Evolutionary conservation across 1,140 invertebrate species (phyloP).

Genomic region (Cotesia chilonis): DNA sequence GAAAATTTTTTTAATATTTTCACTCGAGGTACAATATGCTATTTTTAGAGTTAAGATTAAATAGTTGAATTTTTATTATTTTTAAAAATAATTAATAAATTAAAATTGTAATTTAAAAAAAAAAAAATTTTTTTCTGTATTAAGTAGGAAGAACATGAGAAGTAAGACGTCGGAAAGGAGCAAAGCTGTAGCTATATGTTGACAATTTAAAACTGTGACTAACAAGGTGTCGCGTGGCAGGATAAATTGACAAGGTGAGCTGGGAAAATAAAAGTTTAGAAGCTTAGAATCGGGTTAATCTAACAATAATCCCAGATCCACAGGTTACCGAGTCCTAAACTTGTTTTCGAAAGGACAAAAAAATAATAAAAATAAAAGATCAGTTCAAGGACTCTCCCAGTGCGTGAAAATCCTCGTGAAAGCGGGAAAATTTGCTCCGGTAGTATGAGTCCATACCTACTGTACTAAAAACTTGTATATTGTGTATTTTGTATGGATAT

Average conservation of each 20-base stretch:
- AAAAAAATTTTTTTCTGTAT: no score
- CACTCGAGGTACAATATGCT: no score
- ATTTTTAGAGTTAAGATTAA: no score
- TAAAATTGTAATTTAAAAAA: no score
- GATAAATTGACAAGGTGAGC: not conserved
- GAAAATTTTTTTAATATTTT: no score
- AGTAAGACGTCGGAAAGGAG: no score
- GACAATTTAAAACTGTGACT: no score
- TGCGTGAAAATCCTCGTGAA: slow-evolving; percentile 31
- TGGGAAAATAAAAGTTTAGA: not conserved
- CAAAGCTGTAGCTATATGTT: no score
- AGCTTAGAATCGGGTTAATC: slow-evolving; percentile 47
- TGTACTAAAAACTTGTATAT: no score
- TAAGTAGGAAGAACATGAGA: no score
- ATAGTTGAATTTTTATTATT: no score
- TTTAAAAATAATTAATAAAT: no score
- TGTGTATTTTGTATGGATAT: not conserved
- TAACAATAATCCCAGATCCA: slow-evolving; percentile 37
- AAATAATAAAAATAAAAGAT: not conserved
- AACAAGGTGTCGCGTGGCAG: slow-evolving; percentile 19
- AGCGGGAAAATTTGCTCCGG: slow-evolving; percentile 33
- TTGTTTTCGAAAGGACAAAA: not conserved
- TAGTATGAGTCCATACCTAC: slow-evolving; percentile 9
- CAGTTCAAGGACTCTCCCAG: slow-evolving; percentile 30
- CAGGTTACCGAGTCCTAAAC: slow-evolving; percentile 24